These are phyloP conservation scores for Prunella himalayana DNA, from an alignment of 2,113 vertebrate species.

Conservation along the genomic window DNA sequence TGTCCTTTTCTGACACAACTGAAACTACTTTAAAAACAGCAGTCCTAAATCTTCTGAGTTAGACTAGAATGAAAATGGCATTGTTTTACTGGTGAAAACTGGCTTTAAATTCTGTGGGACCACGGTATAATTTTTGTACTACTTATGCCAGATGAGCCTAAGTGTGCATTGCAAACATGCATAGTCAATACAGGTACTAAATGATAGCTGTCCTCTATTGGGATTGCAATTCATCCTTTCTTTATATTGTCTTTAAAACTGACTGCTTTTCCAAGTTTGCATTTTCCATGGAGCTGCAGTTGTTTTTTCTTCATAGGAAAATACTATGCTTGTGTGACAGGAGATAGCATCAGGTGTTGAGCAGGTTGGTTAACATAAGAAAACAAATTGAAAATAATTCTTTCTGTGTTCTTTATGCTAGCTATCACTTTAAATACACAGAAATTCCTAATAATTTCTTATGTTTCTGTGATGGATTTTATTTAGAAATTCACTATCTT, in stretches of 20 bases:
- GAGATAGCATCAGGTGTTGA: not conserved
- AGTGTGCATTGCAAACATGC: not conserved
- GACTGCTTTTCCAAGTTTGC: not conserved
- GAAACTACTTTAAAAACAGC: constrained; percentile 2
- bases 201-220: not conserved
- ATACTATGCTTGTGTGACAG: not conserved
- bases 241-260: not conserved
- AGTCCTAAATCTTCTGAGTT: not conserved
- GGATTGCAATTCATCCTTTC: not conserved
- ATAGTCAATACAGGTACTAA: not conserved
- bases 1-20: not conserved
- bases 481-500: not conserved
- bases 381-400: not conserved
- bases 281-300: not conserved
- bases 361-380: not conserved
- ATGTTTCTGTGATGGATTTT: not conserved
- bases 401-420: not conserved
- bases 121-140: not conserved
- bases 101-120: not conserved
- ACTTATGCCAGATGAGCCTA: not conserved
- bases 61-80: not conserved
- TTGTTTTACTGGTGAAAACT: not conserved
- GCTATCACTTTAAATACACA: not conserved
- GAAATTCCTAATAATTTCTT: not conserved
- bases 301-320: not conserved